Evolutionary conservation across 2,888 invertebrate species (phyloP).

Genomic region (Drosophila paranaensis): DNA sequence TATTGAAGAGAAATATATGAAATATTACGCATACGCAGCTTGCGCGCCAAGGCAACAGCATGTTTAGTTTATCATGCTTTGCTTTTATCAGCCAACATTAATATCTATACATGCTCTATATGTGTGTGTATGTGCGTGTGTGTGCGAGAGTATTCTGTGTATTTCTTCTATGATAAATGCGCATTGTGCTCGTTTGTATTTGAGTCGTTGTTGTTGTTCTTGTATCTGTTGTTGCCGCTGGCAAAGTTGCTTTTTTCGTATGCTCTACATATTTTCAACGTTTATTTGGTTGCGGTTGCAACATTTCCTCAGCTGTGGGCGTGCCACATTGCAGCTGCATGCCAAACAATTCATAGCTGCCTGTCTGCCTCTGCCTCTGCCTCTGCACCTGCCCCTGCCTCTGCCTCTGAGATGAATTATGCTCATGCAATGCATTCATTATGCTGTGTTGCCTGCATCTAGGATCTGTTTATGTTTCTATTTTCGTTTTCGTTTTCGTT

Average conservation of each 20-base stretch:
- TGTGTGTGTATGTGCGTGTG: constrained; percentile 10
- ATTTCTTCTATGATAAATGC: constrained; percentile 45
- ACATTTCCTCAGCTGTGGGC: constrained; percentile 22
- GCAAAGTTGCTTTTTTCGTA: constrained; percentile 28
- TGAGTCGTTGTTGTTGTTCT: background rate
- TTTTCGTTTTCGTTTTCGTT: constrained; percentile 5
- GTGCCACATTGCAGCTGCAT: constrained; percentile 26
- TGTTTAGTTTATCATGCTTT: constrained; percentile 43
- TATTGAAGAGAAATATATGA: constrained; percentile 13
- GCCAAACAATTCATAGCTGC: constrained; percentile 32
- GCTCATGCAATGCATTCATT: constrained; percentile 44
- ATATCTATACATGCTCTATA: constrained; percentile 24
- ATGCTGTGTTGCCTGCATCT: constrained; percentile 24
- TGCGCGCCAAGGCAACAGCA: constrained; percentile 22
- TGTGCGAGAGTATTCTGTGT: constrained; percentile 8
- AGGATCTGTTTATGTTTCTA: background rate
- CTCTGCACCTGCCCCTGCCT: background rate
- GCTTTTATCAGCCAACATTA: constrained; percentile 51
- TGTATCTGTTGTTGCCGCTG: constrained; percentile 8
- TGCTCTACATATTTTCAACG: constrained; percentile 36
- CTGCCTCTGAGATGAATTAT: constrained; percentile 36
- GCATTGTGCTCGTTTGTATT: constrained; percentile 33
- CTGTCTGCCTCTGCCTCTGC: constrained; percentile 10
- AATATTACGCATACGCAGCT: constrained; percentile 54
- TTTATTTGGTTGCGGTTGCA: constrained; percentile 32